Conservation (phyloP, 2,797 vertebrate species). For the Lutjanus argentimaculatus region DNA sequence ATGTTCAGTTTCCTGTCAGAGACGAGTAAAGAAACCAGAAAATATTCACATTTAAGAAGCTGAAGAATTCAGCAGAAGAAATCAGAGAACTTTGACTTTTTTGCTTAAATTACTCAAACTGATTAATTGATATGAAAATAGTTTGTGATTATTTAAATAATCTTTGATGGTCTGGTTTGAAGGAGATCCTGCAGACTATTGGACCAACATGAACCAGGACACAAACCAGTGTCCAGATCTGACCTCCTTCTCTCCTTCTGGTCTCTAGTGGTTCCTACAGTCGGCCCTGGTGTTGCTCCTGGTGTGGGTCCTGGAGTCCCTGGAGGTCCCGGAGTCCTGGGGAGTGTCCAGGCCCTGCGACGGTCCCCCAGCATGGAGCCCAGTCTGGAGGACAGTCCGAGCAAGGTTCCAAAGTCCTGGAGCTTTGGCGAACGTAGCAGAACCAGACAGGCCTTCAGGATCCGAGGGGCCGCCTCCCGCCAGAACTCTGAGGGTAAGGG, state of each 20-base stretch:
- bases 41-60: too few relatives aligned
- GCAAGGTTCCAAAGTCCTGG: conserved; percentile 98
- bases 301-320: conserved; percentile 45
- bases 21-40: too few relatives aligned
- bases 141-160: background rate
- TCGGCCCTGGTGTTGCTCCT: conserved; percentile 36
- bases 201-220: background rate
- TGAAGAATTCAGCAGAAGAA: too few relatives aligned
- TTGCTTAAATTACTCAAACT: too few relatives aligned
- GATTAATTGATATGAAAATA: too few relatives aligned
- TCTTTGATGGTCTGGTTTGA: background rate
- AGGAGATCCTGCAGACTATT: background rate
- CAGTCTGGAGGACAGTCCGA: conserved; percentile 95
- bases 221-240: background rate
- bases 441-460: conserved; percentile 93
- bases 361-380: conserved; percentile 95
- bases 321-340: conserved; percentile 42
- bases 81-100: too few relatives aligned
- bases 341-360: conserved; percentile 82
- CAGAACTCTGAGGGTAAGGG: conserved; percentile 97
- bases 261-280: conserved; percentile 43
- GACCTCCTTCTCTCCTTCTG: background rate
- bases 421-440: conserved; percentile 95
- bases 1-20: too few relatives aligned
- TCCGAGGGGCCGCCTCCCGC: conserved; percentile 93